A percentile compares a stretch with the other conserved stretches of the same genome.
Conservation (phyloP, 64 coral and sea anemone species). For the Stichodactyla mertensii region DNA sequence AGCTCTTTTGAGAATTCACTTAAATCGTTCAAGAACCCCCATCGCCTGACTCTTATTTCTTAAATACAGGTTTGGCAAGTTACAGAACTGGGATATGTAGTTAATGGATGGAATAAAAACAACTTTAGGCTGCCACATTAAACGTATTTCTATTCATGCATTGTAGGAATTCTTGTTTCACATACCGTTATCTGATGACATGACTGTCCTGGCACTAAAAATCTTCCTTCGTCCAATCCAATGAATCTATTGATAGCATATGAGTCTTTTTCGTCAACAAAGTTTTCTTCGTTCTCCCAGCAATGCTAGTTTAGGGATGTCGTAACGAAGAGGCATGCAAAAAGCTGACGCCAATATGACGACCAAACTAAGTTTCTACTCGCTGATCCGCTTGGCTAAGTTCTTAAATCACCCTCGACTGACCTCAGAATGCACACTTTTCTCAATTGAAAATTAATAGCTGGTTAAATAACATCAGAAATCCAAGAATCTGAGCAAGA, state of each 20-base stretch:
- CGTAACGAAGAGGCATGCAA: not conserved
- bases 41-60: not conserved
- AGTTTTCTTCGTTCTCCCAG: not conserved
- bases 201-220: not conserved
- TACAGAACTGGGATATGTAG: not conserved
- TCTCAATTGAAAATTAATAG: slow-evolving; percentile 4
- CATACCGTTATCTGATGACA: slow-evolving; percentile 4
- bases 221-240: not conserved
- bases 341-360: not conserved
- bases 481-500: not conserved
- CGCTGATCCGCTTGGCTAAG: slow-evolving; percentile 4
- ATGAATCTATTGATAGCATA: not conserved
- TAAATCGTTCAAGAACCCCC: not conserved
- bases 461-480: slow-evolving; percentile 2
- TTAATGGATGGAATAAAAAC: not conserved
- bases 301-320: not conserved
- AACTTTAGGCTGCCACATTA: not conserved
- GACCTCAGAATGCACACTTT: not conserved
- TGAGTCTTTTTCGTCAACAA: not conserved
- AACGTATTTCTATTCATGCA: not conserved
- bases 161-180: not conserved
- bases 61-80: not conserved
- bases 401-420: not conserved
- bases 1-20: not conserved
- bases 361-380: not conserved